Evolutionary conservation across 2,113 vertebrate species (phyloP).

Genomic region (Bombycilla garrulus): DNA sequence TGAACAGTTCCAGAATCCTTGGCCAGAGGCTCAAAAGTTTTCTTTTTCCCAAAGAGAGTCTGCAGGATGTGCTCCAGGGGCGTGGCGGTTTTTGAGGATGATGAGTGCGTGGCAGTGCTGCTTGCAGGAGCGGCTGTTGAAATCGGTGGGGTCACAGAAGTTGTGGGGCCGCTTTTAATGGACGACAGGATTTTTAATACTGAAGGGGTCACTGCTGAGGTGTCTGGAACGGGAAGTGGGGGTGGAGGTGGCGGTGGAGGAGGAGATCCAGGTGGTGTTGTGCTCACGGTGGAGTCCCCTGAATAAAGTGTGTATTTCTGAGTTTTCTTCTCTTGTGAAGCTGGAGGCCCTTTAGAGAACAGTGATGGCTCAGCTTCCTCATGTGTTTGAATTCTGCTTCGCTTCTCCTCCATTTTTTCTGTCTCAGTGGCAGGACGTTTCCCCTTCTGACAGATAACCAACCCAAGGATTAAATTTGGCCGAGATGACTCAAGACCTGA

Average conservation of each 20-base stretch:
- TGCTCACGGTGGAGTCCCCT: conserved; percentile 65
- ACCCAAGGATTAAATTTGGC: conserved; percentile 92
- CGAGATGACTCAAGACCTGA: conserved; percentile 90
- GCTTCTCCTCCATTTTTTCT: conserved; percentile 83
- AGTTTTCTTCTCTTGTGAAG: conserved; percentile 77
- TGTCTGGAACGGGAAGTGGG: conserved; percentile 52
- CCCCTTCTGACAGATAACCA: conserved; percentile 89
- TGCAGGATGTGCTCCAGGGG: conserved; percentile 90
- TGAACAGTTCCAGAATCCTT: conserved; percentile 70
- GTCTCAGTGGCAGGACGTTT: conserved; percentile 80
- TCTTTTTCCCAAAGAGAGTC: conserved; percentile 85
- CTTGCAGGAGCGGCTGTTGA: conserved; percentile 57
- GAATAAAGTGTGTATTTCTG: conserved; percentile 74
- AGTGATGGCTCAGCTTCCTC: conserved; percentile 74
- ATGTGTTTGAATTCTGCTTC: conserved; percentile 69
- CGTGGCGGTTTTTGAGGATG: conserved; percentile 67
- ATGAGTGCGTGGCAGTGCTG: neutral
- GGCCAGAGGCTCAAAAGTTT: conserved; percentile 61
- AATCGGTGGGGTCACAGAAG: neutral
- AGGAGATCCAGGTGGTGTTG: conserved; percentile 80
- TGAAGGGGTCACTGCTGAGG: conserved; percentile 68
- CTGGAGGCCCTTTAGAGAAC: conserved; percentile 67
- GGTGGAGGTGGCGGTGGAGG: conserved; percentile 73
- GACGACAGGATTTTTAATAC: conserved; percentile 63
- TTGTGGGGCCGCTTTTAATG: conserved; percentile 54